Conservation (phyloP, 2,888 invertebrate species). For the Perithous albicinctus region DNA sequence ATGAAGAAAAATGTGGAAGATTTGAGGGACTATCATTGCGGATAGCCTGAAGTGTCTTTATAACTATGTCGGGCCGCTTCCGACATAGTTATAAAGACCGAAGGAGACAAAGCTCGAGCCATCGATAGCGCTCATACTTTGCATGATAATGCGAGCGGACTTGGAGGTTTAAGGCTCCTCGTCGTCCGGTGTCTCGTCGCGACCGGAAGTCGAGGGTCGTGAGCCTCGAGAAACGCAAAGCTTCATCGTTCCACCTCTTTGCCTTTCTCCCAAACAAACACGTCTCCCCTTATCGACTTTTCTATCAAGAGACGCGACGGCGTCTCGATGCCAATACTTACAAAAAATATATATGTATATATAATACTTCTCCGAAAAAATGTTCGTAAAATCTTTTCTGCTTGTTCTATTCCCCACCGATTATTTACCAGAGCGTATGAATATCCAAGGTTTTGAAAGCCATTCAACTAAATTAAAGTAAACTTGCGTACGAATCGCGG, state of each 20-base stretch:
- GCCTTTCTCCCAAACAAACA: slow-evolving; percentile 26
- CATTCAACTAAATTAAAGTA: not conserved
- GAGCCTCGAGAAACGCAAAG: slow-evolving; percentile 33
- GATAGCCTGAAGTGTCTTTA: not conserved
- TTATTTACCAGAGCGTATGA: too few relatives aligned
- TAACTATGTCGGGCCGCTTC: not conserved
- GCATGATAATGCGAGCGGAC: slow-evolving; percentile 56
- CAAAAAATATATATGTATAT: too few relatives aligned
- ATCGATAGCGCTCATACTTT: slow-evolving; percentile 56
- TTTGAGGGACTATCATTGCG: not conserved
- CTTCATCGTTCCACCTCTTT: slow-evolving; percentile 38
- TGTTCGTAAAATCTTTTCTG: not conserved
- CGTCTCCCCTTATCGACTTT: slow-evolving; percentile 3
- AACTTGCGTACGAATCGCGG: not conserved
- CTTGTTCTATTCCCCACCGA: too few relatives aligned
- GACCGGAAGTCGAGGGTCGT: slow-evolving; percentile 65
- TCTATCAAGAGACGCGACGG: too few relatives aligned
- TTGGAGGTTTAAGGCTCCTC: not conserved
- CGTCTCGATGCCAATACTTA: too few relatives aligned
- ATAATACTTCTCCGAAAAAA: not conserved
- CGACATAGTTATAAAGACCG: slow-evolving; percentile 9
- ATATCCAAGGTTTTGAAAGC: not conserved
- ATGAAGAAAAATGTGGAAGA: not conserved
- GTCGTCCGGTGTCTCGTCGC: slow-evolving; percentile 45
- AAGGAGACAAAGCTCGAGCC: slow-evolving; percentile 30